Conservation (phyloP, 2,888 invertebrate genomes). For the Volucella bombylans region DNA sequence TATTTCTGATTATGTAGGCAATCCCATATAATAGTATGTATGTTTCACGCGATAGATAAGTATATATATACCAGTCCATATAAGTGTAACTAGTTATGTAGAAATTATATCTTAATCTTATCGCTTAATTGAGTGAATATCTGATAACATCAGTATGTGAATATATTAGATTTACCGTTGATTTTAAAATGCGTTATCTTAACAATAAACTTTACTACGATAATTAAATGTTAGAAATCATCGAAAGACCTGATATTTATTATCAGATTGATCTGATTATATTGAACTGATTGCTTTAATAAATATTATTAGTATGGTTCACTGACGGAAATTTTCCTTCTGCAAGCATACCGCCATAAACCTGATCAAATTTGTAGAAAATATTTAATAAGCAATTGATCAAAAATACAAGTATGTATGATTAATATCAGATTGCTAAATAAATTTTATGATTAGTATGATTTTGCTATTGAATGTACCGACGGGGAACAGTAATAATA, state of each 20-base stretch:
- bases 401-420: too few species aligned
- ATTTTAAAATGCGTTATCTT: slow-evolving; percentile 36
- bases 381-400: too few species aligned
- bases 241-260: slow-evolving; percentile 27
- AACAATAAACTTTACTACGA: slow-evolving; percentile 37
- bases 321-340: neutral
- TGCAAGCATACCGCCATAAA: too few species aligned
- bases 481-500: too few species aligned
- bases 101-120: slow-evolving; percentile 16
- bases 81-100: neutral
- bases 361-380: too few species aligned
- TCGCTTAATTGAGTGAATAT: slow-evolving; percentile 33
- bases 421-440: too few species aligned
- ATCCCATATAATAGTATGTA: too few species aligned
- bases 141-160: slow-evolving; percentile 33
- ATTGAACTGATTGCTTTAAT: slow-evolving; percentile 38
- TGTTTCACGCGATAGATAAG: too few species aligned
- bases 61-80: too few species aligned
- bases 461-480: too few species aligned
- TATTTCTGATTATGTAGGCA: too few species aligned
- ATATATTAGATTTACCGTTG: slow-evolving; percentile 36
- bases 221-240: slow-evolving; percentile 30
- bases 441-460: too few species aligned
- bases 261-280: slow-evolving; percentile 54
- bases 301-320: slow-evolving; percentile 15